phyloP scores from a whole-genome alignment of 2,888 invertebrate species.

The Dolichomitus sp. region DNA sequence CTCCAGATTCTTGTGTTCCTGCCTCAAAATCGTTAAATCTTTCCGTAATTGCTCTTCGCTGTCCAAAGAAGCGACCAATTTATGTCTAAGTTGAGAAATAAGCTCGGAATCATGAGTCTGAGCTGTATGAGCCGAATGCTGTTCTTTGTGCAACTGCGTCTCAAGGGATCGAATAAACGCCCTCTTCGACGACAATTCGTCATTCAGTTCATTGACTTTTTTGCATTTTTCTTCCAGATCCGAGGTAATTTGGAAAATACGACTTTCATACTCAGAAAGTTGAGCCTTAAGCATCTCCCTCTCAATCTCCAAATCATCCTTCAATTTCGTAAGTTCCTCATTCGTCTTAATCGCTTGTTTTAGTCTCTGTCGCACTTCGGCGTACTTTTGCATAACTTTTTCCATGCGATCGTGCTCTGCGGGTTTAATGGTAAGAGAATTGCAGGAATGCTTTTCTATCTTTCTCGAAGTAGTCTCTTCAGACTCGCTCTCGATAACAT shows the following conservation, averaged over 20 bases:
- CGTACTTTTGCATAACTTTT: conserved; percentile 72
- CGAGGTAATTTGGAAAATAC: conserved; percentile 80
- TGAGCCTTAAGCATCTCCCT: conserved; percentile 81
- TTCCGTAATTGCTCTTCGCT: conserved; percentile 90
- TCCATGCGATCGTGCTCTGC: conserved; percentile 71
- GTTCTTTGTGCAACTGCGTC: conserved; percentile 78
- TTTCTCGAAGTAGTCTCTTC: conserved; percentile 71
- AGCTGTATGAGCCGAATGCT: conserved; percentile 71
- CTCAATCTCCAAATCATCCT: conserved; percentile 81
- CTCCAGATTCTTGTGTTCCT: conserved; percentile 87
- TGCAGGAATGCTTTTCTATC: conserved; percentile 71
- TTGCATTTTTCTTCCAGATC: conserved; percentile 80
- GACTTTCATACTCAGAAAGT: conserved; percentile 81
- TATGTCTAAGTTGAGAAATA: conserved; percentile 79
- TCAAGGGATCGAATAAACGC: conserved; percentile 77
- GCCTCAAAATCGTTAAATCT: conserved; percentile 87
- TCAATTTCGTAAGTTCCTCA: conserved; percentile 78
- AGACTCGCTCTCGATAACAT: conserved; percentile 87
- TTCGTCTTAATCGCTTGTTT: conserved; percentile 77
- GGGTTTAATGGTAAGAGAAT: conserved; percentile 71
- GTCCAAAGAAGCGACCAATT: conserved; percentile 89
- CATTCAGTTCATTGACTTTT: conserved; percentile 76
- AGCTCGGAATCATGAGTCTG: conserved; percentile 80
- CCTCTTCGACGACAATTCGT: conserved; percentile 79
- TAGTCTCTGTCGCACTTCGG: conserved; percentile 70